Conservation (phyloP, 2,797 vertebrate species). For the Chromobotia macracanthus region DNA sequence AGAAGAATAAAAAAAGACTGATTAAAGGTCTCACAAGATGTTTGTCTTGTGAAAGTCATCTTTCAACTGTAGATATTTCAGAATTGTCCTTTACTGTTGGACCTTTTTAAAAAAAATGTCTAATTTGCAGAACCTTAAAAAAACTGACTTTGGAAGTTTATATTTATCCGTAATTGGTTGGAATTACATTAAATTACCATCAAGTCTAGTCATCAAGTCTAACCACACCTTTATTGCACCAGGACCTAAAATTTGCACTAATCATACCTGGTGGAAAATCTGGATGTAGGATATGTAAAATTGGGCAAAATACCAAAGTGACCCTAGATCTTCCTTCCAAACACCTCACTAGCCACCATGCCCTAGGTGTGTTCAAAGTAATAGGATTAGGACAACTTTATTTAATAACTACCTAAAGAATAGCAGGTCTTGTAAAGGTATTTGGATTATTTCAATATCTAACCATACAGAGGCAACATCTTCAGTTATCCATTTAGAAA, state of each 20-base stretch:
- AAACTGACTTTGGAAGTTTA: too few species aligned
- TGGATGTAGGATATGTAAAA: background rate
- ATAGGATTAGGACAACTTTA: constrained; percentile 8
- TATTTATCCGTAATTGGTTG: background rate
- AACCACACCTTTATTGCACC: background rate
- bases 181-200: background rate
- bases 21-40: background rate
- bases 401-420: background rate
- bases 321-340: background rate
- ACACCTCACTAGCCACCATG: background rate
- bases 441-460: constrained; percentile 22
- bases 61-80: background rate
- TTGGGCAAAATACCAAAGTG: background rate
- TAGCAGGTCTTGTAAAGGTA: background rate
- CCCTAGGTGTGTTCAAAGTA: background rate
- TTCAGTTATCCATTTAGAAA: constrained; percentile 24
- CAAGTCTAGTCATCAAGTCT: background rate
- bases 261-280: background rate
- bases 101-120: background rate
- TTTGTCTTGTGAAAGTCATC: too few species aligned
- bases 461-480: constrained; percentile 15
- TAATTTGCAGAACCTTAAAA: too few species aligned
- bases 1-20: background rate
- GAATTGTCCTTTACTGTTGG: background rate
- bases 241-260: background rate